These are phyloP conservation scores for Adrianichthys oophorus DNA, from an alignment of 2,797 vertebrate species.

Conservation along the genomic window DNA sequence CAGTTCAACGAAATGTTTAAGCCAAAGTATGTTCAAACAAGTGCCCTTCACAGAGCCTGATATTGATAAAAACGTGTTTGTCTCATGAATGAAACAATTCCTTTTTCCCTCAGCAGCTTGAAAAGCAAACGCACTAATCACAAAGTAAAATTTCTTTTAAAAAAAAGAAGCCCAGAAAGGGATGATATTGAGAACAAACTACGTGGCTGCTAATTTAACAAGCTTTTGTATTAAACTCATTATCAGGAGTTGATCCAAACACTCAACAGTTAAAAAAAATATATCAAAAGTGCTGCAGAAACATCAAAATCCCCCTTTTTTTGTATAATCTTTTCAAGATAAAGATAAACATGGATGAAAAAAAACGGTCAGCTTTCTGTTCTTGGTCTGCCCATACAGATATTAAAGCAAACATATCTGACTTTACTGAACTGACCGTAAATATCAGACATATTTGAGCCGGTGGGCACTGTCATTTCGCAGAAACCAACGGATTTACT, in stretches of 20 bases:
- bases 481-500: conserved; percentile 29
- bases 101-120: neutral
- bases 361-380: conserved; percentile 8
- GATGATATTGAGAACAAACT: neutral
- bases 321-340: conserved; percentile 1
- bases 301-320: neutral
- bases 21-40: too few relatives aligned
- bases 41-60: too few relatives aligned
- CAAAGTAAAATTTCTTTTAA: neutral
- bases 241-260: neutral
- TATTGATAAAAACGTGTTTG: neutral
- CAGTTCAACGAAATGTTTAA: neutral
- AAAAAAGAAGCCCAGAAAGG: neutral
- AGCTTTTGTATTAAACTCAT: neutral
- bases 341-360: neutral
- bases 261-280: neutral
- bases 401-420: conserved; percentile 31
- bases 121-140: neutral
- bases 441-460: conserved; percentile 57
- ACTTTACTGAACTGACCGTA: conserved; percentile 28
- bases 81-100: neutral
- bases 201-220: neutral
- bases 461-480: conserved; percentile 34
- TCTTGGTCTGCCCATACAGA: conserved; percentile 13
- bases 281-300: neutral